These are phyloP conservation scores for Myathropa florea DNA, from an alignment of 2,888 invertebrate genomes.

Conservation along the genomic window DNA sequence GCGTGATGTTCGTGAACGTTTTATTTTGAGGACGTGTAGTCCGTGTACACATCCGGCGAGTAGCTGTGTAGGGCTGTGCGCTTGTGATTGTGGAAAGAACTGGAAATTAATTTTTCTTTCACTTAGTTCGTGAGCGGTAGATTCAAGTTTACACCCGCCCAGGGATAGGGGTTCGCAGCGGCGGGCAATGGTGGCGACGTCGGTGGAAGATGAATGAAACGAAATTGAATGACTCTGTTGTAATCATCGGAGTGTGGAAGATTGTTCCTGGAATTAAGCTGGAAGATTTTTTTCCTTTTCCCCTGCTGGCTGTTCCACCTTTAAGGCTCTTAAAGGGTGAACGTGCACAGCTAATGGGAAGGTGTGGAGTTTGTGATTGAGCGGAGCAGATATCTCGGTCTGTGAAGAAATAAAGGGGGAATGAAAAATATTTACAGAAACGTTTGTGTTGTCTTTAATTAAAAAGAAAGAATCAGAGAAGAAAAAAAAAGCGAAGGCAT, in stretches of 20 bases:
- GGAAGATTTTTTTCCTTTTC: conserved; percentile 26
- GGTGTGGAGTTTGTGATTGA: neutral
- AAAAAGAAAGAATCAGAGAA: neutral
- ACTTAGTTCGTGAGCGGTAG: conserved; percentile 6
- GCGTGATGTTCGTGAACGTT: conserved; percentile 35
- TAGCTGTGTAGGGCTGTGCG: conserved; percentile 7
- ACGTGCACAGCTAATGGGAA: neutral
- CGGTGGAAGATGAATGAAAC: conserved; percentile 42
- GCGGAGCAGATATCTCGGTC: neutral
- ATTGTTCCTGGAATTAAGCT: conserved; percentile 52
- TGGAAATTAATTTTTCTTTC: conserved; percentile 61
- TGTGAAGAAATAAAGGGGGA: neutral
- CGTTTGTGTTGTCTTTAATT: conserved; percentile 22
- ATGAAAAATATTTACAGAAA: neutral
- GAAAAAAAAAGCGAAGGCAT: no score
- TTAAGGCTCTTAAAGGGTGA: conserved; percentile 10
- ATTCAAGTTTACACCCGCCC: conserved; percentile 28
- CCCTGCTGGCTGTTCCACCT: neutral
- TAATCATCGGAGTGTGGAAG: conserved; percentile 51
- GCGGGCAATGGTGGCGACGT: neutral
- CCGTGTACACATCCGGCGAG: neutral
- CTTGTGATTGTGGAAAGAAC: conserved; percentile 45
- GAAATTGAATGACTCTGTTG: conserved; percentile 58
- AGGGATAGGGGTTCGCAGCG: neutral
- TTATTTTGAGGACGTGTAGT: conserved; percentile 20